Evolutionary conservation across 2,888 invertebrate species (phyloP).

Genomic region (Drosophila mimetica): DNA sequence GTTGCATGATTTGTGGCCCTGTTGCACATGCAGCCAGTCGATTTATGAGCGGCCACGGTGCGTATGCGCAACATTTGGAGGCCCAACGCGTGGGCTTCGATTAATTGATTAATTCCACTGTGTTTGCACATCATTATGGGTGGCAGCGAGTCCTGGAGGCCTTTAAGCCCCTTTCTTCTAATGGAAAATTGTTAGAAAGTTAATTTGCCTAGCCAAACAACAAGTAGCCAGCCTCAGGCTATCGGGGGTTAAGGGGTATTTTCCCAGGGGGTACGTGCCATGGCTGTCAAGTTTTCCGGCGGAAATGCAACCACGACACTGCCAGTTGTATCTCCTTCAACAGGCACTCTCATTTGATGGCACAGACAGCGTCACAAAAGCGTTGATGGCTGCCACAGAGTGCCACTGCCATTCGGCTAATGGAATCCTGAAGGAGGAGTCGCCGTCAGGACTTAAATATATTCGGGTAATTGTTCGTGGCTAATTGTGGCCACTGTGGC

Average conservation of each 20-base stretch:
- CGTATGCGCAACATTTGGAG: slow-evolving; percentile 48
- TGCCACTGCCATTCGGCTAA: slow-evolving; percentile 22
- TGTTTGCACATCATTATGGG: slow-evolving; percentile 67
- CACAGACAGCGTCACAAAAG: slow-evolving; percentile 44
- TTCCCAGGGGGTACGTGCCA: slow-evolving; percentile 46
- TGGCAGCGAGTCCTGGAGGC: slow-evolving; percentile 23
- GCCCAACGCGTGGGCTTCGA: slow-evolving; percentile 10
- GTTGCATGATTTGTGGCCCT: slow-evolving; percentile 72
- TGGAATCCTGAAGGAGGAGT: slow-evolving; percentile 17
- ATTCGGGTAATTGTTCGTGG: slow-evolving; percentile 37
- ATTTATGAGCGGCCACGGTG: slow-evolving; percentile 50
- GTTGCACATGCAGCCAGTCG: slow-evolving; percentile 48
- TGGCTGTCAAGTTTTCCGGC: slow-evolving; percentile 30
- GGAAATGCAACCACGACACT: slow-evolving; percentile 48
- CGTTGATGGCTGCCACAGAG: slow-evolving; percentile 35
- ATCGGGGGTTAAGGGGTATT: too few species aligned
- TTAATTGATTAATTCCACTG: slow-evolving; percentile 31
- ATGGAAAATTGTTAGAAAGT: slow-evolving; percentile 51
- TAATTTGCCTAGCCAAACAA: slow-evolving; percentile 66
- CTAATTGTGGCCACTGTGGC: slow-evolving; percentile 46
- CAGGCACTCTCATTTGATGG: slow-evolving; percentile 49
- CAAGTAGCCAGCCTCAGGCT: slow-evolving; percentile 11
- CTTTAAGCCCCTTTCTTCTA: slow-evolving; percentile 41
- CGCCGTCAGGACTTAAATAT: slow-evolving; percentile 14
- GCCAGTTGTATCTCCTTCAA: not conserved